Conservation (phyloP, 2,888 invertebrate species). For the Lymantria monacha region DNA sequence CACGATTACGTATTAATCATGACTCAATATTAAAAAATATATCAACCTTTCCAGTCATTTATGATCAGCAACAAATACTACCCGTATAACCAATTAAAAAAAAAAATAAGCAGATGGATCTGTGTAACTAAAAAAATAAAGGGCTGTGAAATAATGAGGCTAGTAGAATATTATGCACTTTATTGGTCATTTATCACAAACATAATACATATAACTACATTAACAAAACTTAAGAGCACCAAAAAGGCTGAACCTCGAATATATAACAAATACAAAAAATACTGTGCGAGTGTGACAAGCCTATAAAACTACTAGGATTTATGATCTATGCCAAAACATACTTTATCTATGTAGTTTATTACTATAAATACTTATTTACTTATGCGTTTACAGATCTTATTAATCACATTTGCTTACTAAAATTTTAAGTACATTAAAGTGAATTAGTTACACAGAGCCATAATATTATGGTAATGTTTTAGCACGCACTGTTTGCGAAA, state of each 20-base stretch:
- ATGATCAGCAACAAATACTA: no score
- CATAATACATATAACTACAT: conserved; percentile 13
- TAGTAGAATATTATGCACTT: conserved; percentile 33
- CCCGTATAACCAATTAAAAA: background rate
- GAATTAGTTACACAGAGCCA: conserved; percentile 42
- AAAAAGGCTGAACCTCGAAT: conserved; percentile 10
- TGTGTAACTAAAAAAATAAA: conserved; percentile 38
- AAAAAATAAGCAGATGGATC: conserved; percentile 41
- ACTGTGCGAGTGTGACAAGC: conserved; percentile 22
- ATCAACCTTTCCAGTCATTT: no score
- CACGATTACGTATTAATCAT: no score
- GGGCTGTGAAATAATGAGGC: conserved; percentile 41
- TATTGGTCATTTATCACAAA: conserved; percentile 38
- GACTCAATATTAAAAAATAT: no score
- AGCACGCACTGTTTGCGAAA: background rate
- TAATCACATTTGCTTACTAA: conserved; percentile 33
- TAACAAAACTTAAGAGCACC: conserved; percentile 32
- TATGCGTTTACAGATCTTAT: conserved; percentile 29
- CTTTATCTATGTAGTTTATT: background rate
- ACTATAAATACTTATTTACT: background rate
- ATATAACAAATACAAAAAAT: conserved; percentile 11
- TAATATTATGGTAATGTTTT: conserved; percentile 12
- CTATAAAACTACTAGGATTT: background rate
- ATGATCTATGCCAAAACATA: background rate
- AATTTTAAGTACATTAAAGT: conserved; percentile 29